These are phyloP conservation scores for Drosophila lutescens DNA, from an alignment of 2,888 invertebrate species.

Conservation along the genomic window DNA sequence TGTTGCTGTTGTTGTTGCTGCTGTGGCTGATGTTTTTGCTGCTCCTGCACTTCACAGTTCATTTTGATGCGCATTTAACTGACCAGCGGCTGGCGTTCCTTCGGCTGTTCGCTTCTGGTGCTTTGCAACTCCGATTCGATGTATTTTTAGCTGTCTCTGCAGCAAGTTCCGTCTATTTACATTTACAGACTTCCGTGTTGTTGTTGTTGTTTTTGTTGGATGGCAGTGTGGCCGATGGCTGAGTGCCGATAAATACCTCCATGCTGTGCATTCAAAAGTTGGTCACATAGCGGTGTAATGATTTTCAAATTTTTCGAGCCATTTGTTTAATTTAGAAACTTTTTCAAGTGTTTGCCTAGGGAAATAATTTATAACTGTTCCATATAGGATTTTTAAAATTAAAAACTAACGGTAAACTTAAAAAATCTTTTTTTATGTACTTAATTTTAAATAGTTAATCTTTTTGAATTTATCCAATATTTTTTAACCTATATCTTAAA, in stretches of 20 bases:
- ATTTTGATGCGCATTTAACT: constrained; percentile 74
- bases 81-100: constrained; percentile 33
- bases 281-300: neutral
- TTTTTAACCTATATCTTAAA: too few species aligned
- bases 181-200: constrained; percentile 56
- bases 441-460: too few species aligned
- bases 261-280: neutral
- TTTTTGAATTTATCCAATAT: too few species aligned
- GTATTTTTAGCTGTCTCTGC: constrained; percentile 56
- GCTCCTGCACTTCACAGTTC: constrained; percentile 65
- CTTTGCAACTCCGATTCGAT: constrained; percentile 23
- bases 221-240: constrained; percentile 15
- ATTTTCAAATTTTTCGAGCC: neutral
- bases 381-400: too few species aligned
- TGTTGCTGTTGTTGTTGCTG: constrained; percentile 58
- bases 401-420: too few species aligned
- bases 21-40: constrained; percentile 31
- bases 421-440: too few species aligned
- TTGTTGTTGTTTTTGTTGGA: constrained; percentile 58
- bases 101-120: constrained; percentile 16
- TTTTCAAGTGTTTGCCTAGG: neutral
- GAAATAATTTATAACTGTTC: too few species aligned
- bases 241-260: neutral
- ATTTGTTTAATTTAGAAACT: neutral
- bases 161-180: constrained; percentile 75